Base-by-base conservation (phyloP, 2,888 invertebrate species). In the Pollenia angustigena region DNA sequence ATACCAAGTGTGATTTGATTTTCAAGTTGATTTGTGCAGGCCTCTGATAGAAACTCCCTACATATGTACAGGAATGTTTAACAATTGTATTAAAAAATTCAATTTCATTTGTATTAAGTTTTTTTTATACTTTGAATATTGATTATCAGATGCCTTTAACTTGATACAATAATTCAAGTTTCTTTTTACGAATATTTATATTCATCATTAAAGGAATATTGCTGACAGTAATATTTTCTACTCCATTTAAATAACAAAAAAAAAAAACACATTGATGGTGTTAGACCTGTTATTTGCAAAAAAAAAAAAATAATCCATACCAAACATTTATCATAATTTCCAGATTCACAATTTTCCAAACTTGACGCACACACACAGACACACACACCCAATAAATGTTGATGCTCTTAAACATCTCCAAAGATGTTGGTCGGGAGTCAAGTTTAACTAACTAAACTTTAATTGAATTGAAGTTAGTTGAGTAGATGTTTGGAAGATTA, bases 211-310 rank as follows among this genome's bases (percentile, higher is more conserved):
- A 69, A 71, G 32, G 40, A 74, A 32, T 64, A 75, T n/a, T 42
- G 75, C 46, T 82, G 85, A 80, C 85, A 82, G 71, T 71, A 58
- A 44, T 76, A 75, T 83, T 86, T 82, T 86, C 86, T 80, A 71
- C 79, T 80, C 72, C 44, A 83, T 76, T 82, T 71, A 44, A 75
- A 64, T 50, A 14, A n/a, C n/a, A n/a, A n/a, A n/a, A n/a, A n/a
- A n/a, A 2, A n/a, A n/a, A 16, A 14, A 52, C 11, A 75, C 80
- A 71, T 83, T 58, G 74, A 62, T 81, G 74, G 23, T 44, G 62
- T 66, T 52, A 62, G 48, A 85, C 81, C 78, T 74, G 81, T 85
- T 85, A 58, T 81, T 64, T 68, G 50, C 23, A 62, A 18, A 64
- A 68, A 68, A 80, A 42, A 58, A 85, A 76, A 60, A 81, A 50